Percentiles rank a stretch among this genome's conserved stretches.
phyloP scores from a whole-genome alignment of 2,888 invertebrate genomes.

The Gasteruption jaculator region DNA sequence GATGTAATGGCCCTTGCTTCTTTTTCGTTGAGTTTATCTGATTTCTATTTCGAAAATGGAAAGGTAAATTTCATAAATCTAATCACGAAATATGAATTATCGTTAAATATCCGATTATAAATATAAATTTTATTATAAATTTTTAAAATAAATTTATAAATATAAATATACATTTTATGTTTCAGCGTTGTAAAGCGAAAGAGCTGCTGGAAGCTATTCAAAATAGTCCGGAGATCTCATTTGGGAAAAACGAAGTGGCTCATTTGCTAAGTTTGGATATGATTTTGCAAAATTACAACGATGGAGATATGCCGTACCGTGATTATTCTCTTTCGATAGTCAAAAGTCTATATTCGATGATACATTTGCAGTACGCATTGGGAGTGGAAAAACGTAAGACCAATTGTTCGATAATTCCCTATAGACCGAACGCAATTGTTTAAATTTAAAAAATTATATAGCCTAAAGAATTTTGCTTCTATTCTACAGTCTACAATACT shows the following conservation, averaged over 20 bases:
- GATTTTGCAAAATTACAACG: conserved; percentile 31
- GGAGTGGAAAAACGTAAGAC: conserved; percentile 23
- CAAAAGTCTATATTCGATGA: conserved; percentile 32
- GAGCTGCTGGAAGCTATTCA: conserved; percentile 29
- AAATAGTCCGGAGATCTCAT: conserved; percentile 23
- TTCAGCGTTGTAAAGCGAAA: conserved; percentile 32
- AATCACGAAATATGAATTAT: not conserved
- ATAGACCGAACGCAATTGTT: no score
- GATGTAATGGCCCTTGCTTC: conserved; percentile 26
- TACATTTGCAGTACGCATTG: conserved; percentile 29
- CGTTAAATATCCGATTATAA: conserved; percentile 5
- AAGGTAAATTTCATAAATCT: conserved; percentile 25
- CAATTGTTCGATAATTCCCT: no score
- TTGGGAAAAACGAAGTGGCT: conserved; percentile 24
- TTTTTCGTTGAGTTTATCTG: conserved; percentile 40
- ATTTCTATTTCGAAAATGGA: conserved; percentile 39
- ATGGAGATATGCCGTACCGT: conserved; percentile 26
- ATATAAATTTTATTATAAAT: not conserved
- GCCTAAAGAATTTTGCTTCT: no score
- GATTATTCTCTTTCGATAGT: conserved; percentile 35
- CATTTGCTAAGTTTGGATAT: conserved; percentile 32
- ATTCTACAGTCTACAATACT: no score
- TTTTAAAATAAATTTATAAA: not conserved
- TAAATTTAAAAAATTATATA: no score
- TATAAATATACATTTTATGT: conserved; percentile 4